phyloP scores from a whole-genome alignment of 2,888 invertebrate genomes.

The Theodoxus fluviatilis region DNA sequence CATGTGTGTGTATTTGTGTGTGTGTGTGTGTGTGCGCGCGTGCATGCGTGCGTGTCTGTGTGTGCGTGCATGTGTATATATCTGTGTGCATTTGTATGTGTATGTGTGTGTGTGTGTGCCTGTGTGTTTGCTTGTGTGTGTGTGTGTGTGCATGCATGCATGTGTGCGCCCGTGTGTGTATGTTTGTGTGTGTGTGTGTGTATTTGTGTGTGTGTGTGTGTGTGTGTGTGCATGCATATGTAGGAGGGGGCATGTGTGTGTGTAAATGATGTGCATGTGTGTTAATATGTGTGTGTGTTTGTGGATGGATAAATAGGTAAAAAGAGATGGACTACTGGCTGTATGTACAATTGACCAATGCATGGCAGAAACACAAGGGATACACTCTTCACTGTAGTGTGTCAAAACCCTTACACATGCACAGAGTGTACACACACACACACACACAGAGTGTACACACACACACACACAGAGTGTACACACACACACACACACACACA shows the following conservation, averaged over 20 bases:
- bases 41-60: constrained; percentile 9
- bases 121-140: constrained; percentile 7
- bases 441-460: no score
- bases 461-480: no score
- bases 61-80: constrained; percentile 7
- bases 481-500: no score
- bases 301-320: no score
- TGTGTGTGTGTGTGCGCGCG: neutral
- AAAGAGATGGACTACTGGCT: no score
- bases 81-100: constrained; percentile 3
- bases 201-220: neutral
- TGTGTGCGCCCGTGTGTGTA: constrained; percentile 8
- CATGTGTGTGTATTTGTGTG: neutral
- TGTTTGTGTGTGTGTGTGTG: constrained; percentile 10
- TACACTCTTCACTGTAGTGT: no score
- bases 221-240: neutral
- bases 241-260: neutral
- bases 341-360: no score
- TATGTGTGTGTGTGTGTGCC: neutral
- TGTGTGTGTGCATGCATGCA: neutral
- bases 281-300: constrained; percentile 2
- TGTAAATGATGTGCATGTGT: neutral
- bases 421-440: no score
- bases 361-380: no score
- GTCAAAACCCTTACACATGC: no score